Percentiles rank a stretch among this genome's conserved stretches.
These are phyloP conservation scores for Brachyistius frenatus DNA, from an alignment of 2,113 vertebrate species.

Conservation along the genomic window DNA sequence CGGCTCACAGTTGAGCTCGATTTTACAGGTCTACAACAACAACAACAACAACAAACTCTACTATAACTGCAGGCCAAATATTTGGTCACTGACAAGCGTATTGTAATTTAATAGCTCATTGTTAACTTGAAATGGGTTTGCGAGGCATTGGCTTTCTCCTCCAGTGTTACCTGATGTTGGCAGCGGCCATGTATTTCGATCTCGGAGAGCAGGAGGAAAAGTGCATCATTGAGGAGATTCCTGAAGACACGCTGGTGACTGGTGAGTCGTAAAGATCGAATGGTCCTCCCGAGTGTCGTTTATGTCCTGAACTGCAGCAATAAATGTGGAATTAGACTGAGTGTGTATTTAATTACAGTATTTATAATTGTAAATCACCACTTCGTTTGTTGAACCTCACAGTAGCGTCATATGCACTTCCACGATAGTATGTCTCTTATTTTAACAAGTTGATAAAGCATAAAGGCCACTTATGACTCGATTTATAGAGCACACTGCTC, in stretches of 20 bases:
- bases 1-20: not conserved
- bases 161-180: conserved; percentile 78
- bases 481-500: not conserved
- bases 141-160: conserved; percentile 67
- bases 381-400: conserved; percentile 8
- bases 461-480: conserved; percentile 1
- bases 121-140: conserved; percentile 58
- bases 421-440: accelerated
- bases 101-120: conserved; percentile 28
- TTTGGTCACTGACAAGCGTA: conserved; percentile 18
- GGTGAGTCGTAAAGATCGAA: conserved; percentile 81
- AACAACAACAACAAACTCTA: not conserved
- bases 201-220: conserved; percentile 89
- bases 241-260: conserved; percentile 86
- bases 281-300: conserved; percentile 22
- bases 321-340: conserved; percentile 7
- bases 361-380: conserved; percentile 12
- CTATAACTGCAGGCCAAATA: conserved; percentile 12
- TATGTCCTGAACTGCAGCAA: conserved; percentile 3
- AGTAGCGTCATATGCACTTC: not conserved
- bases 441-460: not conserved
- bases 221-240: conserved; percentile 93
- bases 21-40: conserved; percentile 16
- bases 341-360: not conserved
- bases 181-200: conserved; percentile 90